Evolutionary conservation across 2,888 invertebrate genomes (phyloP).

Genomic region (Drosophila pseudotalamancana): DNA sequence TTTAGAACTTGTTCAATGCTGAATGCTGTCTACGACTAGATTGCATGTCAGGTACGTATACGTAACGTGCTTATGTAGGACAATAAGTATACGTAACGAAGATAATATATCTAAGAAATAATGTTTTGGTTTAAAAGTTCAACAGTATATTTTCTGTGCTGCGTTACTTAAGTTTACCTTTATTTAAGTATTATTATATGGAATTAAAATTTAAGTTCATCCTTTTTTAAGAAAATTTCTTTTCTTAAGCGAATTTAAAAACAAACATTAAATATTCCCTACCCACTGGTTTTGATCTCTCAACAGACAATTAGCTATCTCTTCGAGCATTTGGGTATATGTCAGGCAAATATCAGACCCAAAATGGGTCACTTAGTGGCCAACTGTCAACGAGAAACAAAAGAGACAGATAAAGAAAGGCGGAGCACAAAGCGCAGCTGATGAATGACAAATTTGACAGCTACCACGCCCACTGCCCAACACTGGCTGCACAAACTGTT

Average conservation of each 20-base stretch:
- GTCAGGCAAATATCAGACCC: slow-evolving; percentile 7
- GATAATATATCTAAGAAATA: too few relatives aligned
- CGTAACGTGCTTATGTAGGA: not conserved
- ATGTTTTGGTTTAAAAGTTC: too few relatives aligned
- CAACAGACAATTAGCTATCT: not conserved
- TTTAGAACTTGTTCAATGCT: slow-evolving; percentile 4
- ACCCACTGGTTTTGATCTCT: not conserved
- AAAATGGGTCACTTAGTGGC: slow-evolving; percentile 27
- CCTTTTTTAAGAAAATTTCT: not conserved
- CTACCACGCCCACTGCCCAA: slow-evolving; percentile 52
- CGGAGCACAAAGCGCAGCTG: slow-evolving; percentile 45
- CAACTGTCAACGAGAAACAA: slow-evolving; percentile 46
- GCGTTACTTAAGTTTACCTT: not conserved
- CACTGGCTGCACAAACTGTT: slow-evolving; percentile 45
- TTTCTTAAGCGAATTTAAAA: not conserved
- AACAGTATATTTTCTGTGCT: too few relatives aligned
- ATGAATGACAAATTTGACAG: slow-evolving; percentile 76
- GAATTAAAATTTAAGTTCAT: too few relatives aligned
- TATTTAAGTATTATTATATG: too few relatives aligned
- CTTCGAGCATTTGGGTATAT: slow-evolving; percentile 1
- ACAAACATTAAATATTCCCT: not conserved
- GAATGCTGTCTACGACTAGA: too few relatives aligned
- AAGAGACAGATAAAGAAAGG: slow-evolving; percentile 10
- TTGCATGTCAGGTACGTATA: not conserved
- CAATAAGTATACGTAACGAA: not conserved